phyloP scores from a whole-genome alignment of 2,888 invertebrate genomes.

The Oscheius myriophilus region DNA sequence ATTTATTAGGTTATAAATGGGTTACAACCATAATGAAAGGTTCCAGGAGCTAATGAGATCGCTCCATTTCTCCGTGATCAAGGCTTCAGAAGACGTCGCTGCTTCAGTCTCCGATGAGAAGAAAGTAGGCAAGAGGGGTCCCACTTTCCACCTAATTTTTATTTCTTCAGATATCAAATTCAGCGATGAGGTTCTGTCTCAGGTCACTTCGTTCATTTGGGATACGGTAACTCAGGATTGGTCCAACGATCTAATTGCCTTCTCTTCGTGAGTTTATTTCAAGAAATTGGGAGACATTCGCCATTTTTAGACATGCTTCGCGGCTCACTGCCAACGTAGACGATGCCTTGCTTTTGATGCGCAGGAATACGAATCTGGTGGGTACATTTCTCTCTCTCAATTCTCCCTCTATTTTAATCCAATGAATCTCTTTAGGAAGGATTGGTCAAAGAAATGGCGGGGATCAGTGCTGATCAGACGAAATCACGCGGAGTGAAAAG shows the following conservation, averaged over 20 bases:
- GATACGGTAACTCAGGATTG: conserved; percentile 41
- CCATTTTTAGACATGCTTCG: conserved; percentile 34
- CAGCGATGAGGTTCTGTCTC: conserved; percentile 32
- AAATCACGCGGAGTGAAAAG: too few relatives aligned
- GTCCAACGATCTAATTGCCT: conserved; percentile 39
- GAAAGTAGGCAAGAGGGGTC: conserved; percentile 15
- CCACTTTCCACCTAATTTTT: not conserved
- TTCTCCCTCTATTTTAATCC: not conserved
- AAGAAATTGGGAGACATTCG: not conserved
- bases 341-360: conserved; percentile 42
- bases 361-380: conserved; percentile 46
- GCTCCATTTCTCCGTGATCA: conserved; percentile 37
- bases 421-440: too few relatives aligned
- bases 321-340: conserved; percentile 37
- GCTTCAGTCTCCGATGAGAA: too few relatives aligned
- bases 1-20: not conserved
- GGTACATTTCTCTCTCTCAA: conserved; percentile 2
- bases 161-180: conserved; percentile 29
- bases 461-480: too few relatives aligned
- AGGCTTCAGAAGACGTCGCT: conserved; percentile 35
- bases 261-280: conserved; percentile 29
- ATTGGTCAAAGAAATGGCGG: too few relatives aligned
- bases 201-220: conserved; percentile 39
- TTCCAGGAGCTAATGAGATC: conserved; percentile 46
- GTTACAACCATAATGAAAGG: conserved; percentile 5